These are phyloP conservation scores for Drosophila pallidifrons DNA, from an alignment of 1,140 invertebrate genomes.

Conservation along the genomic window DNA sequence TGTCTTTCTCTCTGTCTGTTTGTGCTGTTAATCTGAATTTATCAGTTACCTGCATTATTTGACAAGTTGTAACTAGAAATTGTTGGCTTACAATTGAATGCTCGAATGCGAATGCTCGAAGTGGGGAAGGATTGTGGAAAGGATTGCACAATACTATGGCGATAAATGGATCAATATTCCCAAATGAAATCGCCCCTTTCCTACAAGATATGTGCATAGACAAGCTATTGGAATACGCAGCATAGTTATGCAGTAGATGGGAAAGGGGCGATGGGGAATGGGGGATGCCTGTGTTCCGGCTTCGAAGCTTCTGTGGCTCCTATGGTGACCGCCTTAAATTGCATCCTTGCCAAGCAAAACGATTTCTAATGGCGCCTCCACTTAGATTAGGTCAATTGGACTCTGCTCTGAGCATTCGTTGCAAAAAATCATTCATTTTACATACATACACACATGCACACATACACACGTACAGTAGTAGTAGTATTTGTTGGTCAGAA, in stretches of 20 bases:
- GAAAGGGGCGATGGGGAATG: background rate
- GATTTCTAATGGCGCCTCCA: slow-evolving; percentile 75
- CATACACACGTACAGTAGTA: background rate
- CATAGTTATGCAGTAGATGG: background rate
- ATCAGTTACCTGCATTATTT: background rate
- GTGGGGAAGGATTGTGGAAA: background rate
- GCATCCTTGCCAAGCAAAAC: slow-evolving; percentile 70
- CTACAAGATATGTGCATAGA: background rate
- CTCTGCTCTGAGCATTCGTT: slow-evolving; percentile 35
- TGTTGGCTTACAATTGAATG: slow-evolving; percentile 1
- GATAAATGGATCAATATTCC: slow-evolving; percentile 8
- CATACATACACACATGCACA: slow-evolving; percentile 1
- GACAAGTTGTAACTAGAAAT: background rate
- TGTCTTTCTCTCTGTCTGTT: too few relatives aligned
- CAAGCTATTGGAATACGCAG: background rate
- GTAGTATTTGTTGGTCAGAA: slow-evolving; percentile 37
- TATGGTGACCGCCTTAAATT: slow-evolving; percentile 59
- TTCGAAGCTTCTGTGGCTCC: slow-evolving; percentile 17
- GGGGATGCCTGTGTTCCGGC: background rate
- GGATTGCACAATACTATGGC: background rate
- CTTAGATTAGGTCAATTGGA: slow-evolving; percentile 60
- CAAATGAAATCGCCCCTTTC: background rate
- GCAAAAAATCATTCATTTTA: slow-evolving; percentile 39
- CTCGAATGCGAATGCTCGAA: background rate
- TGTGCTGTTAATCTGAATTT: background rate